Evolutionary conservation across 2,888 invertebrate species (phyloP), one percentile per base, ranked within the genome.

Genomic region (Cerastoderma edule): DNA sequence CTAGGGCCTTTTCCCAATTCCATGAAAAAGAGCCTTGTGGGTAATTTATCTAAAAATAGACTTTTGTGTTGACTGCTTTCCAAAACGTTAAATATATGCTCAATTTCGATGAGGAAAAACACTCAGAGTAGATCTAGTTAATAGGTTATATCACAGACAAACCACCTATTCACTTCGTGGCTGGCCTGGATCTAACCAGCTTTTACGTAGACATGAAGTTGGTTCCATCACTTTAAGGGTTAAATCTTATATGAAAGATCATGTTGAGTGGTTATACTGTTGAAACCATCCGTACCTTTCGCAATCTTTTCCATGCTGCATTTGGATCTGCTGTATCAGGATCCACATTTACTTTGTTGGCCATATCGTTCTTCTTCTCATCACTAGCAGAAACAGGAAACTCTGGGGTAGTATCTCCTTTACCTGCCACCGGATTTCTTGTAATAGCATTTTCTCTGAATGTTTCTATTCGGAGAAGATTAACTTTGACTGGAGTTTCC

Each of bases 321-420:
- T n/a, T 22, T 50, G 50, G 50, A 22, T 50, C 50, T n/a, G n/a
- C 16, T 50, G 50, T 50, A 10, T 50, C 50, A 24, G 50, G 50
- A 10, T 50, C 50, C 27, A 50, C 50, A 50, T 16, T 39, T 13
- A 39, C 39, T 13, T 13, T 16, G 16, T 39, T 39, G 16, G 8
- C 39, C 39, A 13, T 39, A 16, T 39, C 16, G 8, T 39, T 8
- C 39, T 16, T 39, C 39, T 39, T 16, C 39, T 16, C 39, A 13
- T 8, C 16, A 8, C 8, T 13, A 13, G 8, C 16, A 13, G 39
- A 39, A 13, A 13, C 16, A 39, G 16, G 8, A 39, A 39, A 16
- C 39, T 16, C 39, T 13, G 16, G 8, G 8, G 8, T 39, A 16
- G 8, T 16, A 13, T 16, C 39, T 39, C 10, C 8, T 39, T 39